Evolutionary conservation across 2,888 invertebrate genomes (phyloP).

Genomic region (Pseudococcus jackbeardsleyi): DNA sequence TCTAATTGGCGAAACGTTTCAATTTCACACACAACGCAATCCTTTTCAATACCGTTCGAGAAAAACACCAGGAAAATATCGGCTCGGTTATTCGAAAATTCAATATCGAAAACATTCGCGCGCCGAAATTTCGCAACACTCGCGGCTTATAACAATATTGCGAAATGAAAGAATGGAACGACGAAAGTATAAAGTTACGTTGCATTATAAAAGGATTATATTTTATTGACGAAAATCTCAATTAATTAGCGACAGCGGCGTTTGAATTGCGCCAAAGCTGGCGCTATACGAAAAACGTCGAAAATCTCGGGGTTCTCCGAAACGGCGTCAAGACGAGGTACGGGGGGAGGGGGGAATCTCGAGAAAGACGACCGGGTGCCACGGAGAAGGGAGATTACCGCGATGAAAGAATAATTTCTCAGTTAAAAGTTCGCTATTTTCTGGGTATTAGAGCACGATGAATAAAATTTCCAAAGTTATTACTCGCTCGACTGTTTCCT

Average conservation of each 20-base stretch:
- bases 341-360: neutral
- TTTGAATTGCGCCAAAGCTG: neutral
- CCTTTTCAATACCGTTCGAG: too few relatives aligned
- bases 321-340: neutral
- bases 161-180: neutral
- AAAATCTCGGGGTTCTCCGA: neutral
- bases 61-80: too few relatives aligned
- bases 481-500: conserved; percentile 44
- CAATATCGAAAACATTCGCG: neutral
- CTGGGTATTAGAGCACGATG: conserved; percentile 44
- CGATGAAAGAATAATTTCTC: conserved; percentile 38
- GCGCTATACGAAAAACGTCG: neutral
- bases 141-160: neutral
- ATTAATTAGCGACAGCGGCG: conserved; percentile 27
- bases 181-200: conserved; percentile 10
- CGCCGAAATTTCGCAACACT: neutral
- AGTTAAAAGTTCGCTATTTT: conserved; percentile 41
- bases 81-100: too few relatives aligned
- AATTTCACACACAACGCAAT: too few relatives aligned
- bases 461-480: conserved; percentile 43
- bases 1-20: too few relatives aligned
- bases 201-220: conserved; percentile 34
- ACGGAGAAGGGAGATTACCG: neutral
- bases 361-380: neutral
- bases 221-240: conserved; percentile 36